These are phyloP conservation scores for Pentamera pediparva DNA, from an alignment of 53 echinoderm and acorn worm species.

Conservation along the genomic window DNA sequence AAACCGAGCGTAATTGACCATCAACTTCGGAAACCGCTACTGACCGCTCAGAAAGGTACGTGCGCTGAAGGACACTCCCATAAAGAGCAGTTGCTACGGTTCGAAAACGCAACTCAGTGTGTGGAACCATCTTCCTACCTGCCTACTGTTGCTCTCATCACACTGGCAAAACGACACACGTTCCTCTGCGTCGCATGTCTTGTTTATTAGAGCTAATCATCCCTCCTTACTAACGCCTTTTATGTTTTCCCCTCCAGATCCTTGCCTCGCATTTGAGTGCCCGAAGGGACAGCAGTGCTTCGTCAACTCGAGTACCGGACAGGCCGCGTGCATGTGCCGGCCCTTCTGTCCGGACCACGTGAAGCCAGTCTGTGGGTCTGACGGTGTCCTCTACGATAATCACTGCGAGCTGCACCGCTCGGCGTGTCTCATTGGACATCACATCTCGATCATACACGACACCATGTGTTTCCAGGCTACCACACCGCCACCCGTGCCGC, in stretches of 20 bases:
- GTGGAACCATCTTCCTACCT: too few species aligned
- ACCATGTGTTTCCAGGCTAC: constrained; percentile 1
- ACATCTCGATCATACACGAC: constrained; percentile 40
- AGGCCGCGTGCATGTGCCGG: constrained; percentile 74
- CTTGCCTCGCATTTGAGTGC: constrained; percentile 61
- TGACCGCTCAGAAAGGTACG: too few species aligned
- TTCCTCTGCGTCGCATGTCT: too few species aligned
- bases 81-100: too few species aligned
- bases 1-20: too few species aligned
- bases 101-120: too few species aligned
- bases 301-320: constrained; percentile 55
- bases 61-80: too few species aligned
- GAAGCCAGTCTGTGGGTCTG: constrained; percentile 92
- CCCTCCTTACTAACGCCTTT: not conserved
- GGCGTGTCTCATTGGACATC: constrained; percentile 65
- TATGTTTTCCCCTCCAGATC: constrained; percentile 28
- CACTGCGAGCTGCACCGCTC: constrained; percentile 96
- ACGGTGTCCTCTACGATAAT: constrained; percentile 78
- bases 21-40: too few species aligned
- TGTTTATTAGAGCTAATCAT: too few species aligned
- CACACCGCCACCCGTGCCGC: constrained; percentile 10
- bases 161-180: too few species aligned
- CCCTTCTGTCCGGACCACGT: constrained; percentile 63
- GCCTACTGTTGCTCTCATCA: too few species aligned
- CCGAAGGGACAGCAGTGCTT: constrained; percentile 78